These are phyloP conservation scores for Gallirallus australis DNA, from an alignment of 2,797 vertebrate species.

Conservation along the genomic window DNA sequence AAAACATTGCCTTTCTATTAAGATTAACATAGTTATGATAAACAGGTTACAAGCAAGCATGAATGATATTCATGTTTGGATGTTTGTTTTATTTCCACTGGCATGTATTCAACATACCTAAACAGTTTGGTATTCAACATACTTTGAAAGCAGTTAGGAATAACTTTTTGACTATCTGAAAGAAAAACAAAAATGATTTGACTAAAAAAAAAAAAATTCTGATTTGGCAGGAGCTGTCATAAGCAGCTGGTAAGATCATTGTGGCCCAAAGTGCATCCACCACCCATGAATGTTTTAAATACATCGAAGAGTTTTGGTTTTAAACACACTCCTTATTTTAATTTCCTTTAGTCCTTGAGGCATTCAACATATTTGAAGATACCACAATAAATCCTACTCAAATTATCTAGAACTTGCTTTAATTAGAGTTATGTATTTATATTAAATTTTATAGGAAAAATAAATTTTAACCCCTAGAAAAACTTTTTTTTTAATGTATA, in stretches of 20 bases:
- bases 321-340: not conserved
- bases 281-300: constrained; percentile 8
- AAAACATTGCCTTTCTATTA: not conserved
- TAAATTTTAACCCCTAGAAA: not conserved
- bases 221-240: not conserved
- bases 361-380: not conserved
- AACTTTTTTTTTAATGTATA: not conserved
- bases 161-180: not conserved
- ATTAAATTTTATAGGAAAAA: not conserved
- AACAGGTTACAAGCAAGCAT: not conserved
- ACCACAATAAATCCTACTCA: not conserved
- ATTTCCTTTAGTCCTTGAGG: constrained; percentile 15
- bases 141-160: not conserved
- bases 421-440: not conserved
- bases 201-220: not conserved
- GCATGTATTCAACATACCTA: not conserved
- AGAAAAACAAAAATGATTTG: not conserved
- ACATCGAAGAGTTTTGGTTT: not conserved
- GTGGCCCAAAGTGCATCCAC: not conserved
- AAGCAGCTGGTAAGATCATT: constrained; percentile 14
- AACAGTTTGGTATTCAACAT: not conserved
- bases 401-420: not conserved
- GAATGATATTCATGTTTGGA: not conserved
- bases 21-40: not conserved
- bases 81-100: not conserved